These are phyloP conservation scores for Anolis carolinensis DNA, from an alignment of 2,113 vertebrate species.

Conservation along the genomic window DNA sequence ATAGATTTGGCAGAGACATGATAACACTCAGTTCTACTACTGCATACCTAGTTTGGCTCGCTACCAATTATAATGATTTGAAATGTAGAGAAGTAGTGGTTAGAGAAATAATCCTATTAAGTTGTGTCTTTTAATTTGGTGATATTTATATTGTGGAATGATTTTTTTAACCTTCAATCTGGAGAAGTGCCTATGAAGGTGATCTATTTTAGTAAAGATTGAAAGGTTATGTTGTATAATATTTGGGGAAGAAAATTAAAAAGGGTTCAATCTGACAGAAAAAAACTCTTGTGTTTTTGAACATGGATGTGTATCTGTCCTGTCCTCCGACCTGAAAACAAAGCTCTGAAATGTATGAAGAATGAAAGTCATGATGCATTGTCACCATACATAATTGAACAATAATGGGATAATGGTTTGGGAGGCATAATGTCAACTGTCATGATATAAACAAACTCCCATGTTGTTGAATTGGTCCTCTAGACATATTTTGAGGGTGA, in stretches of 20 bases:
- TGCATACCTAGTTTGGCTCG: background rate
- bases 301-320: background rate
- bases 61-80: background rate
- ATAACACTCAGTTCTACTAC: background rate
- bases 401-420: too few species aligned
- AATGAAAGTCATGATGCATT: too few species aligned
- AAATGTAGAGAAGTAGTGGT: background rate
- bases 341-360: too few species aligned
- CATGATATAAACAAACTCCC: background rate
- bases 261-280: background rate
- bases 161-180: background rate
- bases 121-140: background rate
- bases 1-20: background rate
- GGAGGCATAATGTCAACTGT: background rate
- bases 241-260: background rate
- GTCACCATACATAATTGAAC: too few species aligned
- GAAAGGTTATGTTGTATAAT: background rate
- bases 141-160: background rate
- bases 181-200: background rate
- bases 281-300: background rate
- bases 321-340: background rate
- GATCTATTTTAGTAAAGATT: background rate
- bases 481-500: background rate
- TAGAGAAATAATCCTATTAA: background rate
- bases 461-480: background rate